A percentile compares a stretch with the other conserved stretches of the same genome.
These are phyloP conservation scores for Oxygymnocypris stewartii DNA, from an alignment of 2,113 vertebrate species.

Conservation along the genomic window DNA sequence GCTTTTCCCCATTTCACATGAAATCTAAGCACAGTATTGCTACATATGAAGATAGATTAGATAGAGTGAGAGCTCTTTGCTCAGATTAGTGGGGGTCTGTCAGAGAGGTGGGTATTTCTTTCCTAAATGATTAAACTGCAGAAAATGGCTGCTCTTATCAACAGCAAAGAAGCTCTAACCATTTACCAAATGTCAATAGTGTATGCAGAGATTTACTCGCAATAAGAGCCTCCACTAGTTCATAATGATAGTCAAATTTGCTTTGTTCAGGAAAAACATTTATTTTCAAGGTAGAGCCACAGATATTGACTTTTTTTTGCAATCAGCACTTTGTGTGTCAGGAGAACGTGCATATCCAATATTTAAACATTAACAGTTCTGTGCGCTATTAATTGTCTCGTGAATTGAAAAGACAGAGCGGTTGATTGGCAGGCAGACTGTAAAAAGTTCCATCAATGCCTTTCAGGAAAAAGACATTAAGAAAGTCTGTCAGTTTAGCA, in stretches of 20 bases:
- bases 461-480: neutral
- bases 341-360: neutral
- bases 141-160: conserved; percentile 36
- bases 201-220: neutral
- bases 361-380: neutral
- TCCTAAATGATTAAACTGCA: conserved; percentile 30
- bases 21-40: neutral
- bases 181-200: conserved; percentile 15
- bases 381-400: neutral
- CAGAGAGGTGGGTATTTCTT: conserved; percentile 41
- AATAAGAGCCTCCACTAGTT: neutral
- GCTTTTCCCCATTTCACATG: conserved; percentile 39
- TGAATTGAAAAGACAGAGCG: neutral
- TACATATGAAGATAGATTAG: conserved; percentile 20
- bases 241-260: neutral
- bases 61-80: conserved; percentile 6
- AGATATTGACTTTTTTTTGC: neutral
- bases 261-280: neutral
- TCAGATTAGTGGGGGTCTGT: conserved; percentile 26
- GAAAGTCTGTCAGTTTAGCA: neutral
- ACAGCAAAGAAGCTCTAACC: conserved; percentile 20
- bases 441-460: neutral
- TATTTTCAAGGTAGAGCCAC: conserved; percentile 7
- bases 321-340: conserved; percentile 24
- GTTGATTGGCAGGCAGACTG: conserved; percentile 17